Conservation (phyloP, 2,797 vertebrate genomes). For the Chaenodraco wilsoni region DNA sequence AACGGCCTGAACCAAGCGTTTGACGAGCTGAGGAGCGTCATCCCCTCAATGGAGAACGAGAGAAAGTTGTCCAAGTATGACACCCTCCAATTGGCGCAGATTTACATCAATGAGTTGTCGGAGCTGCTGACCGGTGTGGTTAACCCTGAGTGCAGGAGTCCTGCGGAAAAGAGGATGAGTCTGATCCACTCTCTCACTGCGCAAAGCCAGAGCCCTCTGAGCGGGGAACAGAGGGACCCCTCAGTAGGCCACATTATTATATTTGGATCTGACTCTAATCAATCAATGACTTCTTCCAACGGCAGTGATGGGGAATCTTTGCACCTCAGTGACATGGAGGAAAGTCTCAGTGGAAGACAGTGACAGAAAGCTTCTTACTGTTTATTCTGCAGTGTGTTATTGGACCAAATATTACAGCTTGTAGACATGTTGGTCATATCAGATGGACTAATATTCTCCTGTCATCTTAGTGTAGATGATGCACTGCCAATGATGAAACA, state of each 20-base stretch:
- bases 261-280: conserved; percentile 68
- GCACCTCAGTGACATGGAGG: conserved; percentile 83
- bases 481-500: conserved; percentile 42
- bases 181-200: conserved; percentile 60
- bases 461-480: conserved; percentile 41
- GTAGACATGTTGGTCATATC: conserved; percentile 17
- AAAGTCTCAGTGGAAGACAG: conserved; percentile 71
- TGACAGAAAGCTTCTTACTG: conserved; percentile 38
- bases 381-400: background rate
- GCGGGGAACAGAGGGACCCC: conserved; percentile 56
- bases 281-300: conserved; percentile 59
- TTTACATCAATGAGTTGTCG: conserved; percentile 87
- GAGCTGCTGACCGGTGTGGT: conserved; percentile 83
- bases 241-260: conserved; percentile 76
- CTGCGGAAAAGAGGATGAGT: conserved; percentile 64
- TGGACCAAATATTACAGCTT: conserved; percentile 24
- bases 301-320: conserved; percentile 86
- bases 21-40: conserved; percentile 87
- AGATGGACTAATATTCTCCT: conserved; percentile 4
- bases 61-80: conserved; percentile 89
- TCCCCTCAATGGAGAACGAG: conserved; percentile 86
- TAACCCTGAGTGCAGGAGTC: conserved; percentile 67
- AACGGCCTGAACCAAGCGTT: conserved; percentile 88
- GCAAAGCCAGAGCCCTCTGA: conserved; percentile 39
- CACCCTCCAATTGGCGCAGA: conserved; percentile 89